Evolutionary conservation across 1,140 invertebrate genomes (phyloP), one percentile per base, ranked within the genome.

Genomic region (Microplitis mediator): DNA sequence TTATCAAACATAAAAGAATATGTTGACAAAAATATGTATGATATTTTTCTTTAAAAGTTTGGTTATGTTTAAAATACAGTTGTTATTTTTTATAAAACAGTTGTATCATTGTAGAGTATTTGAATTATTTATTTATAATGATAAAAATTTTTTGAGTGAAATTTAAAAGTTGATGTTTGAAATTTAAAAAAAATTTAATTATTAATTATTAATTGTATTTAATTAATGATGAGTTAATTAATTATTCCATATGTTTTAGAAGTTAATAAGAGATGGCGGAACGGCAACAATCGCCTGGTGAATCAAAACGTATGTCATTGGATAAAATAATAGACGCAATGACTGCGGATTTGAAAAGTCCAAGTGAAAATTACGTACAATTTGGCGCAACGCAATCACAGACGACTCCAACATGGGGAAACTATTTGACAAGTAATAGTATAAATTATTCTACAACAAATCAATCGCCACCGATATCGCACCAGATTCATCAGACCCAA

Each of bases 321-420:
- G 90, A 91, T 77, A 52, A 91, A 80, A 90, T 91, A 66, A 91
- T 91, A 32, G 88, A 90, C 72, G 88, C 90, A 66, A 90, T 91
- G 87, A 90, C 90, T 23, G 88, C 90, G 35, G 90, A 91, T 77
- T 85, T 89, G 39, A 88, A 90, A 74, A 89, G 80, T 80, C 85
- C 86, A 31, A 88, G 89, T 67, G 90, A 89, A 34, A 89, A 89
- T 76, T 91, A 90, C 74, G 86, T 88, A 13, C 88, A 89, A 39
- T 87, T 91, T 64, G 88, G 88, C 13, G 86, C 88, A 68, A 82
- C 87, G 23, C 83, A 86, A 32, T 85, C 84, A 69, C 83, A 85
- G 74, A 54, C 23, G 3, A 74, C 85, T 16, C 80, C 77, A 65
- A 82, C 76, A 68, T 88, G 86, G 87, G 74, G 81, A 4, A 82